phyloP scores from a whole-genome alignment of 1,140 invertebrate genomes.

The Oncopeltus fasciatus region DNA sequence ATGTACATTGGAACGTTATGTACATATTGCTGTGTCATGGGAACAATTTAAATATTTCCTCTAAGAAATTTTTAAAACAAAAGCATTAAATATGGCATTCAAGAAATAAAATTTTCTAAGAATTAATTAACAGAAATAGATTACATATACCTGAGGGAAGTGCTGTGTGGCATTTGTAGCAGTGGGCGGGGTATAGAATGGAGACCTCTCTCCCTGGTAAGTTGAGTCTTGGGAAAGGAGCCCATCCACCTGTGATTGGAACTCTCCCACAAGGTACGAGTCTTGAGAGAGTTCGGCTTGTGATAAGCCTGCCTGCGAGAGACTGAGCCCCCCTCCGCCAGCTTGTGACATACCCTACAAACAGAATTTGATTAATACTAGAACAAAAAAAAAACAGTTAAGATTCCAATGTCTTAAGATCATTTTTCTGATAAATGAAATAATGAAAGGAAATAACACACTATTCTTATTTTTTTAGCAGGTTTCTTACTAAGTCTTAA shows the following conservation, averaged over 20 bases:
- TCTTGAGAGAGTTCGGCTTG: conserved; percentile 78
- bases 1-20: background rate
- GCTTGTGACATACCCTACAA: conserved; percentile 55
- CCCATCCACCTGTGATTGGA: conserved; percentile 87
- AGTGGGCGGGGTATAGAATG: conserved; percentile 40
- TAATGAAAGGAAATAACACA: too few species aligned
- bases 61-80: background rate
- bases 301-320: conserved; percentile 51
- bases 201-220: conserved; percentile 66
- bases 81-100: background rate
- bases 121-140: background rate
- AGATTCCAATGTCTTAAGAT: background rate
- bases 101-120: background rate
- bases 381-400: background rate
- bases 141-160: conserved; percentile 35
- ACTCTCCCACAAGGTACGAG: conserved; percentile 68
- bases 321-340: conserved; percentile 43
- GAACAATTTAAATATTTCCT: background rate
- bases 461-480: too few species aligned
- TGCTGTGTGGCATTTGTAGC: conserved; percentile 36
- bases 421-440: background rate
- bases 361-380: background rate
- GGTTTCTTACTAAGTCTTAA: too few species aligned
- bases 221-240: conserved; percentile 88
- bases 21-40: background rate